Evolutionary conservation across 1,140 invertebrate species (phyloP), one percentile per base, ranked within the genome.

Genomic region (Habropoda laboriosa): DNA sequence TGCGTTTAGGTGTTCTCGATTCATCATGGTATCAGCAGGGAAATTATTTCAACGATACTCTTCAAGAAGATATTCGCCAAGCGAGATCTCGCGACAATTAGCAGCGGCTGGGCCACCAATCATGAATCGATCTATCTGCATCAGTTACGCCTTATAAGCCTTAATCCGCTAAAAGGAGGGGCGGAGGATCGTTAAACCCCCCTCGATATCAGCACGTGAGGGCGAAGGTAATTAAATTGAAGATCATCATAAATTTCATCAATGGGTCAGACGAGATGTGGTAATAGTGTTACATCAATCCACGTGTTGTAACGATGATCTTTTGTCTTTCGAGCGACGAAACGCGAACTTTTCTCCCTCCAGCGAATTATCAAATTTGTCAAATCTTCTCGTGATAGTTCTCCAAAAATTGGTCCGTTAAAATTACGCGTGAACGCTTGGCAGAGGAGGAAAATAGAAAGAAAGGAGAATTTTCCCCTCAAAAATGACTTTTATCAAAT

Each of bases 151-250:
- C 58, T 79, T 73, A 79, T 73, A 57, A 55, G 68, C 35, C n/a
- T 79, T 79, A 79, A 79, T 74, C 77, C 35, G 47, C 12, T 79
- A 47, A 79, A 74, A 79, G 70, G 77, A 63, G 57, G 70, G 70
- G 35, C 13, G 42, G 42, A 24, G n/a, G 55, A 49, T 73, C 58
- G 70, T 64, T 63, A 63, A 55, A 55, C 47, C 53, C 30, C 27
- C 18, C 27, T 24, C 3, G 45, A 64, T 57, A 53, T 16, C 35
- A n/a, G 58, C 30, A 21, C 57, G 55, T 7, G 68, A 79, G 57
- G 32, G 21, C 30, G 27, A 18, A 79, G 77, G 77, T 79, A 79
- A 79, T 79, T 79, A 63, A 64, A 70, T n/a, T 60, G 75, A 78
- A 51, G 45, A 71, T 60, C 24, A 21, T 38, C 38, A 40, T n/a